Conservation (phyloP, 2,888 invertebrate genomes). For the Cerceris ruficornis region DNA sequence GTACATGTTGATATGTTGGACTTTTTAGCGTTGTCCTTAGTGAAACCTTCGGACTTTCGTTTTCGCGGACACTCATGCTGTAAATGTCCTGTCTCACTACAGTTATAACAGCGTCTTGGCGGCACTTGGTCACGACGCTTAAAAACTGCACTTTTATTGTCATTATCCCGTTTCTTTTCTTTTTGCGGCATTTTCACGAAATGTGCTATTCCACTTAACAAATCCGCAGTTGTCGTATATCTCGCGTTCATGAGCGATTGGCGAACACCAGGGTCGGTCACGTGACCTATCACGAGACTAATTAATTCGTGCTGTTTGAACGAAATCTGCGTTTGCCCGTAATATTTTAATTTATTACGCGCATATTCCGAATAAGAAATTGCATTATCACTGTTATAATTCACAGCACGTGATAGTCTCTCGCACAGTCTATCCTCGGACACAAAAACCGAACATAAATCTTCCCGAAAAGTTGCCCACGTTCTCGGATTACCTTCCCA, state of each 20-base stretch:
- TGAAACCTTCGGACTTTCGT: not conserved
- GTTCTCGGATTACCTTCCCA: slow-evolving; percentile 20
- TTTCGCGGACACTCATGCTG: slow-evolving; percentile 6
- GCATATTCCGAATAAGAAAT: slow-evolving; percentile 9
- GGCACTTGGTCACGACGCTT: too few relatives aligned
- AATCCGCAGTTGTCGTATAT: not conserved
- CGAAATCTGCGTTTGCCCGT: slow-evolving; percentile 8
- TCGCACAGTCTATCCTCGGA: slow-evolving; percentile 6
- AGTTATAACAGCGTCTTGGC: too few relatives aligned
- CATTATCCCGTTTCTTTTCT: not conserved
- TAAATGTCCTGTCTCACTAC: too few relatives aligned
- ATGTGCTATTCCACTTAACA: not conserved
- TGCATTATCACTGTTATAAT: slow-evolving; percentile 4
- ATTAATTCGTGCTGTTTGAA: slow-evolving; percentile 11
- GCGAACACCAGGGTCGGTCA: slow-evolving; percentile 1
- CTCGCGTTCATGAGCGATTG: slow-evolving; percentile 5
- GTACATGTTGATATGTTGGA: slow-evolving; percentile 1
- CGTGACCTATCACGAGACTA: slow-evolving; percentile 2
- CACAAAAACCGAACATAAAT: slow-evolving; percentile 16
- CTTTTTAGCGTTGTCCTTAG: not conserved
- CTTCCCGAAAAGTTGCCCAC: slow-evolving; percentile 20
- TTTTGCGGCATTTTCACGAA: slow-evolving; percentile 7
- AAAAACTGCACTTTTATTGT: not conserved
- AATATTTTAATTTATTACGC: slow-evolving; percentile 4
- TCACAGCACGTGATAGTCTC: slow-evolving; percentile 4